These are phyloP conservation scores for Amphiprion percula DNA, from an alignment of 2,113 vertebrate species.

Conservation along the genomic window DNA sequence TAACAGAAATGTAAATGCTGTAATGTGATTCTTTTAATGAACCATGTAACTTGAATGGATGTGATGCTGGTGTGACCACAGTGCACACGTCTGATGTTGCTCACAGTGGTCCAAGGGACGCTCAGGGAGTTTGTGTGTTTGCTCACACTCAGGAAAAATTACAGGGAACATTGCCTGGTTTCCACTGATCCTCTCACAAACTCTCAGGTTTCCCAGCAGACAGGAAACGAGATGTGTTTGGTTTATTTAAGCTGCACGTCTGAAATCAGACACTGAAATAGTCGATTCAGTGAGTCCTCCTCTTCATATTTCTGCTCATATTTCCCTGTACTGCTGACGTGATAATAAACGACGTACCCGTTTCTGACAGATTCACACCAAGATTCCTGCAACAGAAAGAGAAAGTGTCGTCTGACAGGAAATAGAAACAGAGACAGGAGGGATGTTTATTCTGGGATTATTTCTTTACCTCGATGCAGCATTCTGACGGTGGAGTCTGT, in stretches of 20 bases:
- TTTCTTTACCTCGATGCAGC: conserved; percentile 32
- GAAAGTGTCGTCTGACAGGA: background rate
- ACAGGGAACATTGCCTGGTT: too few relatives aligned
- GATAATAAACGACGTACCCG: conserved; percentile 39
- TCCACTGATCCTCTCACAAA: background rate
- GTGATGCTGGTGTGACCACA: too few relatives aligned
- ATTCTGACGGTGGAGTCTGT: conserved; percentile 1
- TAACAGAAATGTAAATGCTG: too few relatives aligned
- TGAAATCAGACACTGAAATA: background rate
- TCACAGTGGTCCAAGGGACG: too few relatives aligned
- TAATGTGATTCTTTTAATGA: too few relatives aligned
- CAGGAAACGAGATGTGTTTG: conserved; percentile 1
- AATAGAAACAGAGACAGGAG: too few relatives aligned
- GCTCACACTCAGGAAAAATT: too few relatives aligned
- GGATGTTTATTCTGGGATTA: background rate
- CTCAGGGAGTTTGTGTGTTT: too few relatives aligned
- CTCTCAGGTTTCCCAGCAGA: conserved; percentile 34
- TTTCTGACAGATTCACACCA: conserved; percentile 2
- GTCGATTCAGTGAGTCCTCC: background rate
- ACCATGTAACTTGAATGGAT: too few relatives aligned
- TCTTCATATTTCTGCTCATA: background rate
- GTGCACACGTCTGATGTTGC: too few relatives aligned
- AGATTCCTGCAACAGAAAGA: conserved; percentile 25
- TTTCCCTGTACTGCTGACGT: background rate
- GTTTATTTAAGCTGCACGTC: conserved; percentile 31